phyloP scores from a whole-genome alignment of 2,888 invertebrate genomes.

The Troglohyphantes excavatus region DNA sequence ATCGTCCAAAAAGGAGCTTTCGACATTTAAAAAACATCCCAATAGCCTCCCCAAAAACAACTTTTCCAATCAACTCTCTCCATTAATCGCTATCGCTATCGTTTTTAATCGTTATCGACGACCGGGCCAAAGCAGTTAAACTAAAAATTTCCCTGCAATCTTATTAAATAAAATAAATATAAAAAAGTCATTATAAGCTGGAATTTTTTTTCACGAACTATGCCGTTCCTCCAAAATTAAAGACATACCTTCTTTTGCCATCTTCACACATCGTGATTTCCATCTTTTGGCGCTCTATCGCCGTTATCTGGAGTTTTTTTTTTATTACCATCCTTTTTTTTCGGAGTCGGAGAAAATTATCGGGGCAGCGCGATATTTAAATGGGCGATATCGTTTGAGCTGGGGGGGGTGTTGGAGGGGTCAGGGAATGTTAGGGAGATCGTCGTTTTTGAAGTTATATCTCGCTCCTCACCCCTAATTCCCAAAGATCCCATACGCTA shows the following conservation, averaged over 20 bases:
- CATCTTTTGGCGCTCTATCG: slow-evolving; percentile 73
- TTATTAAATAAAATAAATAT: slow-evolving; percentile 77
- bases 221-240: slow-evolving; percentile 66
- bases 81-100: slow-evolving; percentile 78
- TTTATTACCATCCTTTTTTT: slow-evolving; percentile 11
- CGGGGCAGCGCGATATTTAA: slow-evolving; percentile 66
- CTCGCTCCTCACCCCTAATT: slow-evolving; percentile 74
- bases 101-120: slow-evolving; percentile 78
- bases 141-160: slow-evolving; percentile 76
- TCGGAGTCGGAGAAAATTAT: slow-evolving; percentile 58
- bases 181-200: slow-evolving; percentile 59
- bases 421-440: slow-evolving; percentile 66
- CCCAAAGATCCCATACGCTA: slow-evolving; percentile 76
- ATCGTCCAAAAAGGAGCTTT: slow-evolving; percentile 49
- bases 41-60: slow-evolving; percentile 69
- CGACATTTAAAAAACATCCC: slow-evolving; percentile 62
- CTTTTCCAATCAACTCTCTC: slow-evolving; percentile 75
- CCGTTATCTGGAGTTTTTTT: slow-evolving; percentile 60
- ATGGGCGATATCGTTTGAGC: slow-evolving; percentile 74
- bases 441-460: slow-evolving; percentile 72
- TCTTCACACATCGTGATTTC: slow-evolving; percentile 64
- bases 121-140: slow-evolving; percentile 78
- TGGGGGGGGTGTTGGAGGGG: slow-evolving; percentile 45
- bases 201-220: slow-evolving; percentile 35
- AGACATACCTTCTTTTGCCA: slow-evolving; percentile 55